These are phyloP conservation scores for Mellivora capensis DNA, from an alignment of 2,113 vertebrate genomes.

Conservation along the genomic window DNA sequence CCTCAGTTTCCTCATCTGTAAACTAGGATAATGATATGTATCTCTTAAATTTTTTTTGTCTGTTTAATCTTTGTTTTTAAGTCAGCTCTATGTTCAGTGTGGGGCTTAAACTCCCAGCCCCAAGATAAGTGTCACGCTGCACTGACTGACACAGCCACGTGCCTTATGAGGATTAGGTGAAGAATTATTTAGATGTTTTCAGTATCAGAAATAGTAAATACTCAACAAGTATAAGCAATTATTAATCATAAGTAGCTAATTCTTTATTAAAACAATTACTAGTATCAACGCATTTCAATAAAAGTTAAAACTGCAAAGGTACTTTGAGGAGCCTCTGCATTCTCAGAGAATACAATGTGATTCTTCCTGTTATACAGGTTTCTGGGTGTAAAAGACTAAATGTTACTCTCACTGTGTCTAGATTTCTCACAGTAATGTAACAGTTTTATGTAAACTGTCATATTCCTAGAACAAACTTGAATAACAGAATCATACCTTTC, in stretches of 20 bases:
- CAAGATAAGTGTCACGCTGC: neutral
- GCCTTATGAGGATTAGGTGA: neutral
- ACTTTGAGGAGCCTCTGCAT: neutral
- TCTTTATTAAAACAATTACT: neutral
- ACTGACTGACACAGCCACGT: neutral
- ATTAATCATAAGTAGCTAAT: neutral
- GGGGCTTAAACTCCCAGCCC: neutral
- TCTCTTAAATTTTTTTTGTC: neutral
- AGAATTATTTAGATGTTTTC: neutral
- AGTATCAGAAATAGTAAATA: neutral
- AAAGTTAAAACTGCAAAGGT: neutral
- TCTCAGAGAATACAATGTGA: neutral
- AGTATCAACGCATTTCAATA: neutral
- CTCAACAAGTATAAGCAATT: neutral
- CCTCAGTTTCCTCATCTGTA: neutral
- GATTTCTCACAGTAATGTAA: constrained; percentile 52
- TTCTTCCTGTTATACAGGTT: neutral
- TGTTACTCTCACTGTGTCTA: constrained; percentile 37
- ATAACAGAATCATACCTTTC: constrained; percentile 14
- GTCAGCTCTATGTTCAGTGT: neutral
- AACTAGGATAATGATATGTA: neutral
- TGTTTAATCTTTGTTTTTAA: neutral
- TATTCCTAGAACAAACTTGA: constrained; percentile 49
- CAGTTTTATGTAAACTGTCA: constrained; percentile 29
- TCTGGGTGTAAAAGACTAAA: constrained; percentile 1